Conservation (phyloP, 1,140 invertebrate species). For the Drosophila repleta region DNA sequence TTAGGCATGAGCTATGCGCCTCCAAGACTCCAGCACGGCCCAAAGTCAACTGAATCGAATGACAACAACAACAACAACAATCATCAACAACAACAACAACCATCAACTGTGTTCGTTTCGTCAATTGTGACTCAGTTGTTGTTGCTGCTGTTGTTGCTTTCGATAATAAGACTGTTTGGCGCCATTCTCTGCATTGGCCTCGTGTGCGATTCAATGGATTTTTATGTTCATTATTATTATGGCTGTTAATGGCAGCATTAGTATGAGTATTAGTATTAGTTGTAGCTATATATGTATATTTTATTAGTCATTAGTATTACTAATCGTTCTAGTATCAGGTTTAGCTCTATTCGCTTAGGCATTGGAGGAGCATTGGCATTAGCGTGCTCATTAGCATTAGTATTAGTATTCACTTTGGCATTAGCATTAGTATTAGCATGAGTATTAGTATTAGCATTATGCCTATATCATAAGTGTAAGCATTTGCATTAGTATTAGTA, state of each 20-base stretch:
- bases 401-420: no score
- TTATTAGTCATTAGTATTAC: no score
- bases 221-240: constrained; percentile 16
- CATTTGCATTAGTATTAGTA: no score
- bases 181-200: constrained; percentile 46
- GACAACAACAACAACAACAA: neutral
- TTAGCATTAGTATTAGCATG: no score
- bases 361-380: no score
- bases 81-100: neutral
- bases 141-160: constrained; percentile 30
- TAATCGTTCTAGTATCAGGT: no score
- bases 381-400: no score
- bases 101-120: constrained; percentile 3
- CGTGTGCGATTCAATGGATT: constrained; percentile 2
- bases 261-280: no score
- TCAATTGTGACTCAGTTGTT: constrained; percentile 18
- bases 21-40: constrained; percentile 2
- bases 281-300: no score
- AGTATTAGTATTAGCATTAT: no score
- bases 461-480: no score
- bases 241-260: neutral
- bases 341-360: neutral
- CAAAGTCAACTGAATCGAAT: constrained; percentile 19
- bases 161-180: constrained; percentile 79
- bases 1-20: constrained; percentile 71